Evolutionary conservation across 2,888 invertebrate genomes (phyloP).

Genomic region (Drosophila greeni): DNA sequence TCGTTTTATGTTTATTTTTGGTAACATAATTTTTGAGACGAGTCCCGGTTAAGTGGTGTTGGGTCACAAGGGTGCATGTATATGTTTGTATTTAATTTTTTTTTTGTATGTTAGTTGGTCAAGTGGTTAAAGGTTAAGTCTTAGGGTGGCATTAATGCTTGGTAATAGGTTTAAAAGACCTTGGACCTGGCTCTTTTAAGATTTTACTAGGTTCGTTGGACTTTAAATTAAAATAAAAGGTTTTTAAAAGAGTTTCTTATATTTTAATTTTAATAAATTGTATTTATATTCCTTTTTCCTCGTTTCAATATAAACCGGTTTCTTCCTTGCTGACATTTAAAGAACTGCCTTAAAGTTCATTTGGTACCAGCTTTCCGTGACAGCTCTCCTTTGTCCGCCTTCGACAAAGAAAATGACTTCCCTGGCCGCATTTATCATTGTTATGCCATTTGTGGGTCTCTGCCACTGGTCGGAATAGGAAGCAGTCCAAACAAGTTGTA

Average conservation of each 20-base stretch:
- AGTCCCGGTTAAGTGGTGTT: conserved; percentile 34
- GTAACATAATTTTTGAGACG: conserved; percentile 32
- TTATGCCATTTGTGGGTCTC: conserved; percentile 32
- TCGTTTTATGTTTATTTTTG: conserved; percentile 30
- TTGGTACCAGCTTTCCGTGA: conserved; percentile 8
- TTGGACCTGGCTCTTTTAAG: background rate
- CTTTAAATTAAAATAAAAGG: background rate
- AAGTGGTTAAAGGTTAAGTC: conserved; percentile 29
- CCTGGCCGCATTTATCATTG: conserved; percentile 41
- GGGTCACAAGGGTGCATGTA: conserved; percentile 18
- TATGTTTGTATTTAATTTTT: background rate
- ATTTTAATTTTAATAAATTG: no score
- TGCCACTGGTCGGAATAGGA: conserved; percentile 31
- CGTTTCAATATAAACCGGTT: background rate
- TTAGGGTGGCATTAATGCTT: background rate
- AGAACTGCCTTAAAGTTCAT: conserved; percentile 13
- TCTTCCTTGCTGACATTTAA: background rate
- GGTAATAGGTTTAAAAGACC: conserved; percentile 2
- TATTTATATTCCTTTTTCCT: no score
- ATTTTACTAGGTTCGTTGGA: background rate
- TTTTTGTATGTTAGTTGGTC: conserved; percentile 27
- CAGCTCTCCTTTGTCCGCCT: conserved; percentile 15
- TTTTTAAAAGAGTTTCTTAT: no score
- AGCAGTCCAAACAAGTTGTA: conserved; percentile 62
- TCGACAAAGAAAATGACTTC: conserved; percentile 32